Percentiles rank a stretch among this genome's conserved stretches.
phyloP scores from a whole-genome alignment of 1,140 invertebrate species.

The Macrobrachium rosenbergii region DNA sequence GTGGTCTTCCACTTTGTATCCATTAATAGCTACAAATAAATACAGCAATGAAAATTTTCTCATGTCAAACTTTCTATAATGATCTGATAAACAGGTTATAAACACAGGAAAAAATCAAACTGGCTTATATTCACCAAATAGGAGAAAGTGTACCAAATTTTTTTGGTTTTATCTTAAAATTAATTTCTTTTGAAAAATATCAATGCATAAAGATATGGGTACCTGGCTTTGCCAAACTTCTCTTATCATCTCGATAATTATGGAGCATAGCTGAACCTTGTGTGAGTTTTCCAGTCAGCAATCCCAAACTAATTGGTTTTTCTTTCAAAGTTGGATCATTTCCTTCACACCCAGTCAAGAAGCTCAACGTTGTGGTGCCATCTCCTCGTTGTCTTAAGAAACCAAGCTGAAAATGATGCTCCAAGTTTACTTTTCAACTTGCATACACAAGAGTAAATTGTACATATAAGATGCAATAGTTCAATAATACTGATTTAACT shows the following conservation, averaged over 20 bases:
- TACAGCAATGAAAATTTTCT: too few species aligned
- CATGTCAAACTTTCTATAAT: too few species aligned
- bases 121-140: too few species aligned
- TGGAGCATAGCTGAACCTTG: conserved; percentile 80
- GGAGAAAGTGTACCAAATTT: not conserved
- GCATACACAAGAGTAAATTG: not conserved
- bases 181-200: too few species aligned
- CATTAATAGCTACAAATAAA: too few species aligned
- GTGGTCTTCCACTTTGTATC: too few species aligned
- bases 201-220: not conserved
- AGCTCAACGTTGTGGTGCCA: conserved; percentile 88
- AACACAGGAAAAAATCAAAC: too few species aligned
- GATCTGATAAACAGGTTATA: too few species aligned
- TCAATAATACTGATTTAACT: too few species aligned
- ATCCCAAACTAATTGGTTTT: conserved; percentile 85
- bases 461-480: not conserved
- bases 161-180: not conserved
- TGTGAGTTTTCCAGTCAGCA: conserved; percentile 83
- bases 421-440: not conserved
- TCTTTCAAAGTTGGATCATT: conserved; percentile 80
- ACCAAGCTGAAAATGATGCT: conserved; percentile 76
- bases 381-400: conserved; percentile 85
- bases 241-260: conserved; percentile 88
- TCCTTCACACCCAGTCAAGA: conserved; percentile 83
- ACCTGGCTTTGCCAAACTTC: conserved; percentile 87